A percentile compares a stretch with the other conserved stretches of the same genome.
Conservation (phyloP, 2,888 invertebrate species). For the Pheosia gnoma region DNA sequence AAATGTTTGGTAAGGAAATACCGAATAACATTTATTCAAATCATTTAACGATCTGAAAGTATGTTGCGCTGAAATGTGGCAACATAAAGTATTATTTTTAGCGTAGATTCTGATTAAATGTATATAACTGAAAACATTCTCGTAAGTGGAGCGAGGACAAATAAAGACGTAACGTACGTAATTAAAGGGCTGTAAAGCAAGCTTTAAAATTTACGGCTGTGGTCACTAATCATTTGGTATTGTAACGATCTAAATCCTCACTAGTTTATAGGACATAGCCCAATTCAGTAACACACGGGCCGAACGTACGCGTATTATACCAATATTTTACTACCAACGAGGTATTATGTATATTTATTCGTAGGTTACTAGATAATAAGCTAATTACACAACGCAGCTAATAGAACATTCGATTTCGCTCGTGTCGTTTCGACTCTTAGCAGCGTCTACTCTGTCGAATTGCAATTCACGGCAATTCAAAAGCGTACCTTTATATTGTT, state of each 20-base stretch:
- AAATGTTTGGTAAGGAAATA: conserved; percentile 28
- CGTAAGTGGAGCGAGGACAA: conserved; percentile 46
- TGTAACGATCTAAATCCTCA: too few relatives aligned
- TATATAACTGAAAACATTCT: conserved; percentile 40
- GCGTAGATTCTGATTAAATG: conserved; percentile 31
- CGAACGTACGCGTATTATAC: too few relatives aligned
- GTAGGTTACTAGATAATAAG: neutral
- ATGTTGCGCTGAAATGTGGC: conserved; percentile 18
- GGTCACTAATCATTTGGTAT: too few relatives aligned
- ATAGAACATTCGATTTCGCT: conserved; percentile 17
- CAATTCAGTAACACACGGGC: too few relatives aligned
- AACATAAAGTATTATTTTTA: conserved; percentile 33
- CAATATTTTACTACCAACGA: too few relatives aligned
- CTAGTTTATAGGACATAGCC: too few relatives aligned
- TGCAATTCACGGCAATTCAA: conserved; percentile 73
- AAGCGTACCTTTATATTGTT: conserved; percentile 80
- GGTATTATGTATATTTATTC: too few relatives aligned
- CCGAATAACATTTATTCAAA: conserved; percentile 33
- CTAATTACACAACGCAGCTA: neutral
- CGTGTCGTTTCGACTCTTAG: conserved; percentile 16
- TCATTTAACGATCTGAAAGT: conserved; percentile 19
- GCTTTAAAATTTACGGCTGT: conserved; percentile 23
- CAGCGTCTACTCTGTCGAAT: conserved; percentile 46
- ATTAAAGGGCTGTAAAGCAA: conserved; percentile 47
- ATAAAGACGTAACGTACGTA: conserved; percentile 29